phyloP scores from a whole-genome alignment of 2,797 vertebrate genomes.

The Aldrovandia affinis region DNA sequence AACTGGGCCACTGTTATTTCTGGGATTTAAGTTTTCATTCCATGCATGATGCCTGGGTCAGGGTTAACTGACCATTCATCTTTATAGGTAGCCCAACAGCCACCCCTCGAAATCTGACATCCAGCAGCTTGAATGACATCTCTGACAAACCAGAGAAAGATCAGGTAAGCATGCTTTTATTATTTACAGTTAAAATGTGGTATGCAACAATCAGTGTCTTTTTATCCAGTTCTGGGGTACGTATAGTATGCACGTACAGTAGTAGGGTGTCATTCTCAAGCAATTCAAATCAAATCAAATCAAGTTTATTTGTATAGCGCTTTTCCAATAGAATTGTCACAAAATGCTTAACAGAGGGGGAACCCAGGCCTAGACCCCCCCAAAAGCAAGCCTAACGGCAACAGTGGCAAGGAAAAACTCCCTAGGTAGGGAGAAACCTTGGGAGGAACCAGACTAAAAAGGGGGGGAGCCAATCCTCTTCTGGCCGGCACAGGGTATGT shows the following conservation, averaged over 20 bases:
- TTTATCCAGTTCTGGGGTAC: neutral
- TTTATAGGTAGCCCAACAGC: constrained; percentile 88
- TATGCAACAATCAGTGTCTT: neutral
- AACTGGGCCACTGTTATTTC: constrained; percentile 55
- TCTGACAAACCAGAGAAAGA: constrained; percentile 98
- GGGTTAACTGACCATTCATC: constrained; percentile 44
- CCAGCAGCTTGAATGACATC: constrained; percentile 93
- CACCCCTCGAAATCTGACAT: constrained; percentile 86
- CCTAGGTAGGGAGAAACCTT: no score
- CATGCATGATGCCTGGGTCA: neutral
- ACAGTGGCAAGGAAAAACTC: no score
- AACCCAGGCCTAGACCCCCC: no score
- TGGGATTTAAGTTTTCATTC: constrained; percentile 41
- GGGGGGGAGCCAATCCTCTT: no score
- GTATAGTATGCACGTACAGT: neutral
- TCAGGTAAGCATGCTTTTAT: constrained; percentile 78
- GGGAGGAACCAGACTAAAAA: no score
- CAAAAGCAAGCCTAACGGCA: no score
- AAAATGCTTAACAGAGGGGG: no score
- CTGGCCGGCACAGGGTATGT: no score
- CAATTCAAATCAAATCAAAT: no score
- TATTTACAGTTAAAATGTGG: neutral
- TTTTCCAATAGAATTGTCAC: no score
- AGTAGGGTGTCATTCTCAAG: neutral
- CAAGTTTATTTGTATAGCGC: no score